Conservation (phyloP, 2,113 vertebrate species). For the Centropus unirufus region DNA sequence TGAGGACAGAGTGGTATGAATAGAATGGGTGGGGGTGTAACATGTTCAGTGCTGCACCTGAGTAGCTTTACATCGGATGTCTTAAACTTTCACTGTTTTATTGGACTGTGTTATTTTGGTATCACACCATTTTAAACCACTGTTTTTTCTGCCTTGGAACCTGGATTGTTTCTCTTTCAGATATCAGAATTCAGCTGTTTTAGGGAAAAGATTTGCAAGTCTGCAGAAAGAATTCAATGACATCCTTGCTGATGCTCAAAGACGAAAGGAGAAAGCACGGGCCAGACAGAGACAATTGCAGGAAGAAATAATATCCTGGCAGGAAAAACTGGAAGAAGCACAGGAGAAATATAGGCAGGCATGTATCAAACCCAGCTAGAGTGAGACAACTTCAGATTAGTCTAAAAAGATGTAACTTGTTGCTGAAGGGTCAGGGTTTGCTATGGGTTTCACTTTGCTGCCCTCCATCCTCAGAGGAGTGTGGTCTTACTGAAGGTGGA, state of each 20-base stretch:
- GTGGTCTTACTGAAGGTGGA: not conserved
- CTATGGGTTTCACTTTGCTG: not conserved
- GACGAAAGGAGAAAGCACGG: constrained; percentile 76
- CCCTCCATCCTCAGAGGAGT: not conserved
- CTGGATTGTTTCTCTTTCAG: constrained; percentile 54
- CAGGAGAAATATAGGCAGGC: constrained; percentile 78
- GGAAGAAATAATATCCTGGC: constrained; percentile 75
- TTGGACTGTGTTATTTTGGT: not conserved
- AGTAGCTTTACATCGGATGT: not conserved
- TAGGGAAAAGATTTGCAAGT: constrained; percentile 77
- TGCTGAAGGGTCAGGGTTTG: not conserved
- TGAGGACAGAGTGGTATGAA: not conserved
- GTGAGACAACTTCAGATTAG: constrained; percentile 30
- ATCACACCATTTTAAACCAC: not conserved
- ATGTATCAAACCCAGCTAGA: constrained; percentile 59
- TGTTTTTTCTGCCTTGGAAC: not conserved
- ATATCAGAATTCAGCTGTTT: constrained; percentile 54
- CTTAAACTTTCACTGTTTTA: not conserved
- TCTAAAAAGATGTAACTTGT: not conserved
- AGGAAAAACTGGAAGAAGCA: constrained; percentile 73
- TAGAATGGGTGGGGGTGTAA: not conserved
- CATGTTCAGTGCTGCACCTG: not conserved
- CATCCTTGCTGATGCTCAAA: constrained; percentile 71
- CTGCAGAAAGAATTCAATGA: constrained; percentile 77
- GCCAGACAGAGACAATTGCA: constrained; percentile 71